Evolutionary conservation across 2,113 vertebrate genomes (phyloP), one percentile per base, ranked within the genome.

Genomic region (Euleptes europaea): DNA sequence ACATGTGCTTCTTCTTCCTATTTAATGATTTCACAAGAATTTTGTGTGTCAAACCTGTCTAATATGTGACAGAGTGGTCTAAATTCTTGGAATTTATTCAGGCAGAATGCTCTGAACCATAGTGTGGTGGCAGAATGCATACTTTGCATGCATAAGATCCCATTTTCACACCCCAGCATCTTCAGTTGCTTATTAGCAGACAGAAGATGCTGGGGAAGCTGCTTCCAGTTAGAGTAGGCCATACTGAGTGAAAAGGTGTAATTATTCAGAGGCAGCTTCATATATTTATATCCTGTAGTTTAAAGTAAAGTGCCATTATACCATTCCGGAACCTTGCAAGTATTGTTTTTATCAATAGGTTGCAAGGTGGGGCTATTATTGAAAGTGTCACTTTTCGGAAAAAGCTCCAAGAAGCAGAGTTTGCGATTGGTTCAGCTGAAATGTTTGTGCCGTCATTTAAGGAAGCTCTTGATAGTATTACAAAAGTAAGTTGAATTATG

Each of bases 381-480:
- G 44, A 88, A 84, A 92, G 88, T 57, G 92, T 47, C 26, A n/a
- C 85, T 57, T 88, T 97, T 72, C 90, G 96, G 87, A 94, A 92
- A 91, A 91, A 88, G 23, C 89, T 97, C 76, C 90, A 93, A 54
- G 96, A 97, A 67, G 94, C 95, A 21, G 97, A 97, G 83, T 83
- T 90, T 21, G 95, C 96, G 72, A 87, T 96, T 66, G 94, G 82
- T 71, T 94, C 97, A 82, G 92, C 96, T 85, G 96, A 96, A 51
- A 86, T 95, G 75, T 96, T 97, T 82, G 91, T 98, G 19, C 94
- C 96, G 17, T 94, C 95, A 10, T 96, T 97, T 84, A 97, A 97
- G 94, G 95, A 96, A 21, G 90, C 92, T 7, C 28, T 97, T 91
- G 91, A 93, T 26, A 90, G 95, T 40, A 93, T 96, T 71, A 91